Percentiles rank a stretch among this genome's conserved stretches.
These are phyloP conservation scores for Acrocephalus scirpaceus DNA, from an alignment of 2,797 vertebrate genomes.

Conservation along the genomic window DNA sequence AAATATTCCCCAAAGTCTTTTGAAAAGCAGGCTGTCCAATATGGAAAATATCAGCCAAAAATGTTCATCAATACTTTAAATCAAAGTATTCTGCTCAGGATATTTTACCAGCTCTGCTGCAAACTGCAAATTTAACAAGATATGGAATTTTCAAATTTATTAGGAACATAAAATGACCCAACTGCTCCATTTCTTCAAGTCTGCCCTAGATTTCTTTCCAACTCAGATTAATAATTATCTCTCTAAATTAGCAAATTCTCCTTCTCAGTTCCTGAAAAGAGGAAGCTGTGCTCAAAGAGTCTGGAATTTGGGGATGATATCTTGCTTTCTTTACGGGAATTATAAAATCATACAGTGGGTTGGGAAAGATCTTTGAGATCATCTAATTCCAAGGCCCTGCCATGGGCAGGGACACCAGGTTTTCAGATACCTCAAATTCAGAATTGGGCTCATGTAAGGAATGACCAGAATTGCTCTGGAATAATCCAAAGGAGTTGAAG, in stretches of 20 bases:
- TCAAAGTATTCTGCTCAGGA: not conserved
- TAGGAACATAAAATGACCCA: not conserved
- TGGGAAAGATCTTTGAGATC: not conserved
- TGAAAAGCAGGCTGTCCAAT: not conserved
- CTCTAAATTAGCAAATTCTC: not conserved
- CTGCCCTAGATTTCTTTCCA: not conserved
- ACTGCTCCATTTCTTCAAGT: not conserved
- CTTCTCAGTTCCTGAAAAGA: not conserved
- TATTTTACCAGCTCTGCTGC: not conserved
- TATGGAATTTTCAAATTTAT: not conserved
- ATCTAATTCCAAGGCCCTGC: not conserved
- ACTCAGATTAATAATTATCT: not conserved
- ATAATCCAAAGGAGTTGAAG: not conserved
- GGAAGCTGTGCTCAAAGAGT: not conserved
- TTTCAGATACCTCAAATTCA: not conserved
- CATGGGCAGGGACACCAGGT: not conserved
- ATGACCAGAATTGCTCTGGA: not conserved
- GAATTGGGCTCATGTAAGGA: not conserved
- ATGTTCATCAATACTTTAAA: not conserved
- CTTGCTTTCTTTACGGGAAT: not conserved
- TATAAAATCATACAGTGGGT: not conserved
- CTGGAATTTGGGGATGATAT: not conserved
- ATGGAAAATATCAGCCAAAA: not conserved
- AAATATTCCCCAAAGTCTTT: not conserved
- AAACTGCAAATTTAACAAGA: not conserved